Base-by-base conservation (phyloP, 2,797 vertebrate species). In the Pseudomugil tenellus region DNA sequence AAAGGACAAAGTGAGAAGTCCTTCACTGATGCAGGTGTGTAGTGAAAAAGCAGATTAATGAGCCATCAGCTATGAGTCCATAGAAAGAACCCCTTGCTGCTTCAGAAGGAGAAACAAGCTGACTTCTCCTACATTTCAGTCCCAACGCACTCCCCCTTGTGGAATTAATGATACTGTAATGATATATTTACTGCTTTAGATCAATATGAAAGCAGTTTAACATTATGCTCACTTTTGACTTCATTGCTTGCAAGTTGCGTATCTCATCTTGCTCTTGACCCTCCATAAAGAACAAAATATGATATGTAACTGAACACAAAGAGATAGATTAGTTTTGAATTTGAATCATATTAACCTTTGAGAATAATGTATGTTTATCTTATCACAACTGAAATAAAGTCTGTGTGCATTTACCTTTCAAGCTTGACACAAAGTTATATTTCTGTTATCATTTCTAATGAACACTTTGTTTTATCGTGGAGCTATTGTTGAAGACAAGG, bases 21-120 rank as follows among this genome's bases (percentile, higher is more conserved):
- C 85, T 93, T 76, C 72, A 73, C 81, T 80, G 80, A 80, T 11
- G 66, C 80, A 77, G 81, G 72, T 79, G 80, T 68, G 84, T 84
- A 79, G 64, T 49, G 56, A 79, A 70, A 82, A 76, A 84, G 80
- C 70, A 90, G 92, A 93, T 94, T 93, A 90, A 94, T 92, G 91
- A 93, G 89, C 89, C 87, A 86, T 93, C 89, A 89, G 84, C 82
- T 78, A 68, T 80, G 79, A 78, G 85, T 91, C 91, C 62, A 80
- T 77, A 76, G 86, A 87, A 92, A 86, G 84, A 89, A 84, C 86
- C 83, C 81, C 79, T 69, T 69, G 67, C 80, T 88, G 75, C 83
- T 86, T 74, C 81, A 78, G 73, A 74, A 83, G 72, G 67, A 87
- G 80, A 77, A 83, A 84, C 16, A 31, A 87, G 71, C 83, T 76